phyloP scores from a whole-genome alignment of 2,113 vertebrate genomes.

The Polyodon spathula region DNA sequence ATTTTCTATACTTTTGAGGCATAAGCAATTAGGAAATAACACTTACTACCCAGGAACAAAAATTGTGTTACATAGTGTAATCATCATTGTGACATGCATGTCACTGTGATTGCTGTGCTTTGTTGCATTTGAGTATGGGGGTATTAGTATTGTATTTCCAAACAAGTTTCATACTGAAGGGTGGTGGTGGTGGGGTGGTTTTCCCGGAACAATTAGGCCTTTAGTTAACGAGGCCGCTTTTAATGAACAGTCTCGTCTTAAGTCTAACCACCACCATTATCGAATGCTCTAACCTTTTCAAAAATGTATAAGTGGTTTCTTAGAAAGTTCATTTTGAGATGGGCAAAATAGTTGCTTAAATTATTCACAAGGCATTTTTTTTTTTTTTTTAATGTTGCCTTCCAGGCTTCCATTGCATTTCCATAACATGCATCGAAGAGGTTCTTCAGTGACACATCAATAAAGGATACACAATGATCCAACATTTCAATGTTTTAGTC shows the following conservation, averaged over 20 bases:
- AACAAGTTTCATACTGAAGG: neutral
- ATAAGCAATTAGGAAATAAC: too few species aligned
- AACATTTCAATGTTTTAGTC: conserved; percentile 20
- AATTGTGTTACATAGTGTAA: too few species aligned
- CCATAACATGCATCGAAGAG: conserved; percentile 32
- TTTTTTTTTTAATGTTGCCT: conserved; percentile 34
- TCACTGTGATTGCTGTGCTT: too few species aligned
- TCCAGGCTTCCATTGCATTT: conserved; percentile 37
- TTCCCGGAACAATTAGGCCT: neutral
- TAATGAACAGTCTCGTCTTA: conserved; percentile 20
- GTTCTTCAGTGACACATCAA: conserved; percentile 33
- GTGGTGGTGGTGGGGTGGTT: neutral
- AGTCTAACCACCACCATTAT: conserved; percentile 13
- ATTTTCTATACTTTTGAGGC: too few species aligned
- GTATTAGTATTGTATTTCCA: neutral
- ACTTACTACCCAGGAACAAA: too few species aligned
- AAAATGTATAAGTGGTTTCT: conserved; percentile 26
- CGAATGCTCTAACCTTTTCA: conserved; percentile 31
- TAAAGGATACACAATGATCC: conserved; percentile 25
- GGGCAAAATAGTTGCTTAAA: conserved; percentile 33
- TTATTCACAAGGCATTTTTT: conserved; percentile 45
- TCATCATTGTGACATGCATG: too few species aligned
- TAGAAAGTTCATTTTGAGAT: conserved; percentile 26
- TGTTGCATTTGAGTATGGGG: too few species aligned
- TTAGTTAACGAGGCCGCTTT: neutral